Evolutionary conservation across 1,140 invertebrate genomes (phyloP), one percentile per base, ranked within the genome.

Genomic region (Calliphora vicina): DNA sequence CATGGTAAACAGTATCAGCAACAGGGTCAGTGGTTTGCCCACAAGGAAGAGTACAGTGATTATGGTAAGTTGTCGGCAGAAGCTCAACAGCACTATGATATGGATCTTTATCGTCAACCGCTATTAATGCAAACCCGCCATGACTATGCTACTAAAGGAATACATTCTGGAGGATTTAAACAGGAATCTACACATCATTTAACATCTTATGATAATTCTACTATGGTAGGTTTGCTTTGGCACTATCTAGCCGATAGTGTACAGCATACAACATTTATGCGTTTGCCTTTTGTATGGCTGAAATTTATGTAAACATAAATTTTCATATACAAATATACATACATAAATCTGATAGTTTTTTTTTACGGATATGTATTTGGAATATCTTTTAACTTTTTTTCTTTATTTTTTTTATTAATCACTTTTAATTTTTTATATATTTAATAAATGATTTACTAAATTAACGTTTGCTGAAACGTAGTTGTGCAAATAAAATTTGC

Each of bases 1-100:
- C 26, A 43, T 80, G 76, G 67, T 80, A 35, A 71, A 50, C 26
- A 74, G 9, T 43, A 61, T 57, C 29, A 73, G 6, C 12, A 84
- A 26, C 35, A 80, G 43, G 57, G 50, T n/a, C 83, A 86, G 80
- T 89, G 87, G 87, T 84, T 88, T 17, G 84, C 85, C 25, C 84
- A 87, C 13, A 88, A 89, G 27, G 86, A 86, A 13, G 85, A 87
- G 76, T 87, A 86, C 27, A 86, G 84, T 43, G 85, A 86, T 82
- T 29, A n/a, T 17, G 84, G 23, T 20, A 20, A 76, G n/a, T 29
- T 61, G 43, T 81, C 83, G 29, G 12, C n/a, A 25, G 83, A 81
- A 20, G 23, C 27, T 12, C n/a, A 73, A 73, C 35, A 61, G 1
- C 3, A 45, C 1, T 17, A 83, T 0, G 43, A 76, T 74, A n/a